Conservation (phyloP, 2,888 invertebrate species). For the Xestoiulus laeticollis region DNA sequence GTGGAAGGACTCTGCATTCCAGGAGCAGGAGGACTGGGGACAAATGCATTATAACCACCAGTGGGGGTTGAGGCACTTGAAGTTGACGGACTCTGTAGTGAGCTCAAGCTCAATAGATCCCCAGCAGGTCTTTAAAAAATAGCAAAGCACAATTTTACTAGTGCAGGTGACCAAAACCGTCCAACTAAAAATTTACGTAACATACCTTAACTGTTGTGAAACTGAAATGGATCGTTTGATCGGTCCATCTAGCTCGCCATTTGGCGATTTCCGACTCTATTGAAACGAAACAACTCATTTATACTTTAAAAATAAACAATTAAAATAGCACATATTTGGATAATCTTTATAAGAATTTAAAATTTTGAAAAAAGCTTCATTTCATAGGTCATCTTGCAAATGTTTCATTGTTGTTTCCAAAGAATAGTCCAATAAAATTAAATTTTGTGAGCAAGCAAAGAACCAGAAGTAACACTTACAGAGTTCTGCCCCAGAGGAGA, state of each 20-base stretch:
- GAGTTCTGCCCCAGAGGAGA: constrained; percentile 59
- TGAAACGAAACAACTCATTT: neutral
- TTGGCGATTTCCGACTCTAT: constrained; percentile 60
- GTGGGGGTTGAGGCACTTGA: constrained; percentile 82
- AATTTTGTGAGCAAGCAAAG: neutral
- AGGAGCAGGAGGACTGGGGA: constrained; percentile 52
- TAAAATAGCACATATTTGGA: too few relatives aligned
- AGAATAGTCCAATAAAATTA: neutral
- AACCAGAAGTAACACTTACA: constrained; percentile 20
- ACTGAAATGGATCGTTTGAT: constrained; percentile 75
- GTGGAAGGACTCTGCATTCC: constrained; percentile 54
- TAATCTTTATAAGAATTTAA: too few relatives aligned
- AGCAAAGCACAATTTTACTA: too few relatives aligned
- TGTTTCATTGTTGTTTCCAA: too few relatives aligned
- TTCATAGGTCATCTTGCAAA: too few relatives aligned
- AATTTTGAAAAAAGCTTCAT: too few relatives aligned
- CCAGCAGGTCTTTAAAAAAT: constrained; percentile 71
- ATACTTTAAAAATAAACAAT: neutral
- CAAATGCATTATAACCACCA: constrained; percentile 70
- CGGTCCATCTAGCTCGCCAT: constrained; percentile 62
- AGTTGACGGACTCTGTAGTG: constrained; percentile 81
- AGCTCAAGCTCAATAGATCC: constrained; percentile 80
- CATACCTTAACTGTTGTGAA: constrained; percentile 75
- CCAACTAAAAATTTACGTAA: constrained; percentile 63
- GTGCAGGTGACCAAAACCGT: neutral